These are phyloP conservation scores for Pangasius djambal DNA, from an alignment of 2,797 vertebrate species.

Conservation along the genomic window DNA sequence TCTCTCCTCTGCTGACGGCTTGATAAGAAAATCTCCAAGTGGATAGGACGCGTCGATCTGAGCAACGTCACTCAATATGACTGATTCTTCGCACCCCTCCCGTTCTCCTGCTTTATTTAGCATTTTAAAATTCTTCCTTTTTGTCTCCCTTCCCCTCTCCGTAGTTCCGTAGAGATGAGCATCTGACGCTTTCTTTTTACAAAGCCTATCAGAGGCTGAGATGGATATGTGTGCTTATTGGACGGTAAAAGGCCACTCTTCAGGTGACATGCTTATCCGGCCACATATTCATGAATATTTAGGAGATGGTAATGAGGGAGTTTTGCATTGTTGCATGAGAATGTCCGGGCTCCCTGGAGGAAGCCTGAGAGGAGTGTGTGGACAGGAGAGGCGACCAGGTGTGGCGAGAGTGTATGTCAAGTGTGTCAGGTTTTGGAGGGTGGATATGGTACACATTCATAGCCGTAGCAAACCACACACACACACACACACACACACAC, in stretches of 20 bases:
- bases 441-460: constrained; percentile 12
- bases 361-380: constrained; percentile 72
- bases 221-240: constrained; percentile 97
- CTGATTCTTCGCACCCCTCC: constrained; percentile 76
- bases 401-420: constrained; percentile 58
- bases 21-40: constrained; percentile 88
- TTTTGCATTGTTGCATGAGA: constrained; percentile 99
- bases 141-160: constrained; percentile 69
- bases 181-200: constrained; percentile 81
- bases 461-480: background rate
- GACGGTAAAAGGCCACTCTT: constrained; percentile 96
- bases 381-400: constrained; percentile 63
- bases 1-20: constrained; percentile 82
- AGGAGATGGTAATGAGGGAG: constrained; percentile 97
- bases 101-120: constrained; percentile 76
- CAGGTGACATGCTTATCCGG: constrained; percentile 90
- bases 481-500: background rate
- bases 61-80: constrained; percentile 89
- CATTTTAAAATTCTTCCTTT: constrained; percentile 82
- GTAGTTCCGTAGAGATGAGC: constrained; percentile 71
- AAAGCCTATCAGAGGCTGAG: constrained; percentile 85
- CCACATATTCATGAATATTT: constrained; percentile 99
- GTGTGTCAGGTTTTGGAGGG: constrained; percentile 39
- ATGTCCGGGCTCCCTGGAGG: constrained; percentile 71
- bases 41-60: constrained; percentile 88